Base-by-base conservation (phyloP, 2,888 invertebrate species). In the Sarcophaga subvicina region DNA sequence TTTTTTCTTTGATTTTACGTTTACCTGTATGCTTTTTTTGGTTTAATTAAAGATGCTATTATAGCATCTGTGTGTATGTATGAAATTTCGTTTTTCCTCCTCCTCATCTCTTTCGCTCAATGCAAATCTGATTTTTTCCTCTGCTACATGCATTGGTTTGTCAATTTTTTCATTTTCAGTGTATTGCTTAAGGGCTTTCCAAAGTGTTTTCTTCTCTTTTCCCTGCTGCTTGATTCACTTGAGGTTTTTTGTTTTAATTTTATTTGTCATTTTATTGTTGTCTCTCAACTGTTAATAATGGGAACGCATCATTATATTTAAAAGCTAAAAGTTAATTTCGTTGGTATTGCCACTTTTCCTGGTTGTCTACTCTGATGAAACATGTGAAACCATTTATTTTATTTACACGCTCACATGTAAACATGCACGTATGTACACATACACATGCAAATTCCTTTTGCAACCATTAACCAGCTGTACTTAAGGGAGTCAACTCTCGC, bases 281-380 rank as follows among this genome's bases (percentile, higher is more conserved):
- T 75, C 78, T 79, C 81, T 78, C 80, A 83, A 73, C 80, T 73
- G 37, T 37, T 66, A 71, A 86, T 84, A 87, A 84, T 82, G 84
- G 75, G 81, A 78, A 82, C 59, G 25, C 81, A 84, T 84, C 87
- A 84, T 87, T 84, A 87, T 87, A 79, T 85, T 87, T 87, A 87
- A 37, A 84, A 87, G 87, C 84, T 84, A 84, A 84, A 87, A 87
- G 87, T 87, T 87, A 87, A 87, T 87, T 87, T 87, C 71, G 81
- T 87, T 87, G 76, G 79, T 87, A 87, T 84, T 87, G 84, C 84
- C 81, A 84, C 79, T 82, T 82, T 87, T 87, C 84, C 87, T 87
- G 79, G 87, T 87, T 87, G 84, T 79, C 76, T 84, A 27, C 79
- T 67, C 72, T 67, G 77, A 71, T 80, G 82, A 79, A 70, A 83